These are phyloP conservation scores for Hoplodrina ambigua DNA, from an alignment of 2,888 invertebrate species.

Conservation along the genomic window DNA sequence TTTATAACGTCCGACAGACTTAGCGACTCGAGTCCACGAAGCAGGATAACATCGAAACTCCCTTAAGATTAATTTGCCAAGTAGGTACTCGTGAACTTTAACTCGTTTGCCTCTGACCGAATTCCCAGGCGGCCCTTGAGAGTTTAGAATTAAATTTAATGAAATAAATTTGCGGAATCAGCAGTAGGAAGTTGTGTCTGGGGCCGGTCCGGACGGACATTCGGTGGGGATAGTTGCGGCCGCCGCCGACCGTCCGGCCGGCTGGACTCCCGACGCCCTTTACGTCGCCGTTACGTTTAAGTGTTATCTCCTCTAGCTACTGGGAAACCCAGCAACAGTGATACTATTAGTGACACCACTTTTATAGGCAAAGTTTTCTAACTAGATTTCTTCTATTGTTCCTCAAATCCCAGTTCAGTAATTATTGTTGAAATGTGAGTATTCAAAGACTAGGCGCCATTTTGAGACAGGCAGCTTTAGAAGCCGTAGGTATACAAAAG, in stretches of 20 bases:
- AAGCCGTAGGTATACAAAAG: constrained; percentile 79
- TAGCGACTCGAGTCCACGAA: constrained; percentile 81
- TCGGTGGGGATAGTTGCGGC: constrained; percentile 70
- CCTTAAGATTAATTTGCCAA: constrained; percentile 90
- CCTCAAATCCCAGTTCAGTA: constrained; percentile 32
- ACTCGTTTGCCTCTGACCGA: constrained; percentile 88
- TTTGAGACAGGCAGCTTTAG: constrained; percentile 79
- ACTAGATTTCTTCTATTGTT: constrained; percentile 46
- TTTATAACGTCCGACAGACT: constrained; percentile 87
- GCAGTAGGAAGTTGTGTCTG: constrained; percentile 79
- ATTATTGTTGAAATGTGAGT: constrained; percentile 58
- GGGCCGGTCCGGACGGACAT: constrained; percentile 64
- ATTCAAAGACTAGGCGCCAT: constrained; percentile 80
- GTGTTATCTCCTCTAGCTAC: constrained; percentile 67
- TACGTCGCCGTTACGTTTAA: constrained; percentile 61
- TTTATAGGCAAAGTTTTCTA: constrained; percentile 59
- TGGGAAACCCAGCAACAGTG: constrained; percentile 56
- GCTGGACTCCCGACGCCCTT: constrained; percentile 47
- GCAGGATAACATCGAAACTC: constrained; percentile 88
- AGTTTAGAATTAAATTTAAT: constrained; percentile 89
- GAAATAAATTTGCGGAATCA: constrained; percentile 87
- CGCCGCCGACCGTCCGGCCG: constrained; percentile 42
- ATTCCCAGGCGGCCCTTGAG: constrained; percentile 85
- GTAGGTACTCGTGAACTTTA: constrained; percentile 87
- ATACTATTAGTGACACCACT: constrained; percentile 63